Evolutionary conservation across 2,888 invertebrate genomes (phyloP), one percentile per base, ranked within the genome.

Genomic region (Villa cingulata): DNA sequence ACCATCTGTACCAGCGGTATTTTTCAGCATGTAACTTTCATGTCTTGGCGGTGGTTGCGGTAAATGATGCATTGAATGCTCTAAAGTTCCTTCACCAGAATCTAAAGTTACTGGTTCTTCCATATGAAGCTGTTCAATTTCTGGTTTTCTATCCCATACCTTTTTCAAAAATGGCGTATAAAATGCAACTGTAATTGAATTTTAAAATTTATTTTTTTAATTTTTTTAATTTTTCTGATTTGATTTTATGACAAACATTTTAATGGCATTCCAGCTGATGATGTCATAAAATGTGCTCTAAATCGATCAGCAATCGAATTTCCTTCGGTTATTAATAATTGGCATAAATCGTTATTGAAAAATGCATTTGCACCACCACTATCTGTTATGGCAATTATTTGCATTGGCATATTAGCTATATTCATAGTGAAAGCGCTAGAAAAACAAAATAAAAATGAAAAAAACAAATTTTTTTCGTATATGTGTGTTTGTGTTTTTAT

Each of bases 131-230:
- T 88, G 86, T 65, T 95, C 94, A 46, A 94, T 92, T 72, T 92
- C 91, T 27, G 88, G 89, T 59, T 92, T 91, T 59, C 89, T 86
- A 66, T 92, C 91, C 92, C 91, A 94, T 19, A 90, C 92, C 67
- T 91, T 91, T 66, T 91, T 90, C 73, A 95, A 88, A 74, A 95
- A 95, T 41, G 92, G 91, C 41, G 88, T 89, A 69, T 90, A 95
- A 69, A 91, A 90, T 29, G 91, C 89, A 61, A 90, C 89, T 90
- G 70, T 1, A 72, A 70, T 51, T 48, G 50, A 16, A 1, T 23
- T 18, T 4, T 45, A 27, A 45, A 41, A 17, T 37, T 23, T 4
- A 7, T 23, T 23, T 6, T 6, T 23, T 23, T 23, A 23, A 6
- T 23, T 23, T 23, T 7, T 6, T 4, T 23, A 23, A 23, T 23